Conservation (phyloP, 1,140 invertebrate genomes). For the Pseudomyrmex pallidus region DNA sequence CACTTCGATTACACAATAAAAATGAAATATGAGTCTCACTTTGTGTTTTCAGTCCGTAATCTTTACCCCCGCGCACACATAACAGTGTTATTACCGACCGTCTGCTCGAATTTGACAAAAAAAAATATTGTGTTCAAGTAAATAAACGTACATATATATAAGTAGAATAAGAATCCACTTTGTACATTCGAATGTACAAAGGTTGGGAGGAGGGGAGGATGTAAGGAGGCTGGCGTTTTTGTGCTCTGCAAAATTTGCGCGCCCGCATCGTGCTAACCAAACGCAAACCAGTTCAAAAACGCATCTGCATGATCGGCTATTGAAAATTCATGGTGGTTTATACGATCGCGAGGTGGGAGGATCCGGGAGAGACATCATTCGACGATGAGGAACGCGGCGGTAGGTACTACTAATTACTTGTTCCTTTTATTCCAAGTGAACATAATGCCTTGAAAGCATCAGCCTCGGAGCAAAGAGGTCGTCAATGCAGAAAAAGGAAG, state of each 20-base stretch:
- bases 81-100: not conserved
- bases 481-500: slow-evolving; percentile 35
- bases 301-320: slow-evolving; percentile 23
- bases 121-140: not conserved
- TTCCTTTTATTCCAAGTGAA: slow-evolving; percentile 68
- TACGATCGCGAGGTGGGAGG: slow-evolving; percentile 47
- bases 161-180: not conserved
- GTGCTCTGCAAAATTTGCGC: slow-evolving; percentile 4
- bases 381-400: slow-evolving; percentile 59
- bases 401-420: slow-evolving; percentile 71
- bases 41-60: not conserved
- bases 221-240: not conserved
- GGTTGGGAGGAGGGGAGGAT: not conserved
- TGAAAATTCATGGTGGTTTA: slow-evolving; percentile 44
- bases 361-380: slow-evolving; percentile 49
- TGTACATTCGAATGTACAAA: slow-evolving; percentile 21
- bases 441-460: slow-evolving; percentile 62
- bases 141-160: not conserved
- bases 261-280: not conserved
- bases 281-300: not conserved
- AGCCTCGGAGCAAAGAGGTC: slow-evolving; percentile 15
- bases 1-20: not conserved
- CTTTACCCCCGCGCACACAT: not conserved
- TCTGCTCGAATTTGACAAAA: too few relatives aligned
- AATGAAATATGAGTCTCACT: slow-evolving; percentile 15